Base-by-base conservation (phyloP, 1,140 invertebrate species). In the Ganaspis sp. region DNA sequence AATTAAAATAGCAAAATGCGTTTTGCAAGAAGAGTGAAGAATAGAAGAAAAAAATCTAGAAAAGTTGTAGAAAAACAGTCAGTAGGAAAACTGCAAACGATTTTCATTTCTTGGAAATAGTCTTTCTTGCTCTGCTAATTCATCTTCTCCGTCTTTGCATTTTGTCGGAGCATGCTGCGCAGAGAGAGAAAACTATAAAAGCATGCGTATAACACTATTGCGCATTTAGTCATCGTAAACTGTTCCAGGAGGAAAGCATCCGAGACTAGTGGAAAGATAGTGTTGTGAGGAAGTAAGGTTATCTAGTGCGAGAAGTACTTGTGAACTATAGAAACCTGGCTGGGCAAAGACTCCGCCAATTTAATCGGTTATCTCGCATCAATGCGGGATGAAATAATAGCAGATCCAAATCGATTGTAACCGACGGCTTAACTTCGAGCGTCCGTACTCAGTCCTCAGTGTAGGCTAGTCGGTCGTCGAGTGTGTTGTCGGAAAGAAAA, bases 401-500 rank as follows among this genome's bases (percentile, higher is more conserved):
- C 69, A 73, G 72, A 71, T 76, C 45, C 74, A 78, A 84, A 77
- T 84, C 70, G 76, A 84, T 86, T 64, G 58, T 64, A 64, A 26
- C 26, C 83, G 70, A 83, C 84, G 81, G 80, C 76, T 81, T 86
- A 81, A 87, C 76, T 85, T 85, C 72, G 84, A 81, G 84, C 85
- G 86, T 88, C 90, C 90, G 90, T 80, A 83, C 90, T 91, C 88
- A 91, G 89, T 88, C 87, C 88, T 91, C 90, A 91, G 90, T 91
- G 90, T 87, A 91, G 89, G 86, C 89, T 91, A 91, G 90, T 89
- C 90, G 90, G 90, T 85, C 87, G 87, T 85, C 82, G 79, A 84
- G 75, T 79, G 76, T 81, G 82, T 84, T 78, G 81, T 86, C 84
- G 81, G 72, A 42, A 49, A 58, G 77, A 40, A 72, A 42, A 45